A percentile compares a stretch with the other conserved stretches of the same genome.
Evolutionary conservation across 1,140 invertebrate genomes (phyloP).

Genomic region (Babylonia areolata): DNA sequence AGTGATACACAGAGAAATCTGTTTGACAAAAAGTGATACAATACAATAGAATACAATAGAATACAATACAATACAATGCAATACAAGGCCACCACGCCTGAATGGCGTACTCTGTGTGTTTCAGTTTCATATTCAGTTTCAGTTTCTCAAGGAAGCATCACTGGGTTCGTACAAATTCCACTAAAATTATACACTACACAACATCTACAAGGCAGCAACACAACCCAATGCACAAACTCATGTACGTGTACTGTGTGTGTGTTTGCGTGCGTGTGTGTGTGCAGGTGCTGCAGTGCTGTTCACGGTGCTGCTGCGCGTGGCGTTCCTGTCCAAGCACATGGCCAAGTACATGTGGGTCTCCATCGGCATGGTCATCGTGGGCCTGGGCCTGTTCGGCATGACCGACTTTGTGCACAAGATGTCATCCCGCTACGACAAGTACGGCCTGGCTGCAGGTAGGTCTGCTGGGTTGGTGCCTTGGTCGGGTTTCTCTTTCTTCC

Average conservation of each 20-base stretch:
- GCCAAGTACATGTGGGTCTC: constrained; percentile 43
- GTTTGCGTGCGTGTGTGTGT: too few relatives aligned
- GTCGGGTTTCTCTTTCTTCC: too few relatives aligned
- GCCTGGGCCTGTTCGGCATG: constrained; percentile 31
- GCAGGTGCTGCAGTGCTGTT: constrained; percentile 35
- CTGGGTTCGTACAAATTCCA: not conserved
- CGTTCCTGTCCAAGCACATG: constrained; percentile 40
- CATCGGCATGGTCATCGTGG: constrained; percentile 17
- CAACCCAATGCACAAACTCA: not conserved
- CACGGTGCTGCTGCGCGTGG: constrained; percentile 28
- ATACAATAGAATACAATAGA: too few relatives aligned
- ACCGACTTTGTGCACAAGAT: constrained; percentile 28
- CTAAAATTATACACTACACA: not conserved
- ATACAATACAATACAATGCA: too few relatives aligned
- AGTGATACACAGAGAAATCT: too few relatives aligned
- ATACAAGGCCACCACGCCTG: too few relatives aligned
- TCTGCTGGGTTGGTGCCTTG: constrained; percentile 17
- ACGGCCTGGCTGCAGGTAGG: constrained; percentile 32
- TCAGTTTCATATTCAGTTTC: too few relatives aligned
- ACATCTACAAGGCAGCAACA: not conserved
- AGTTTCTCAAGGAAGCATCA: too few relatives aligned
- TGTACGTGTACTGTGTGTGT: not conserved
- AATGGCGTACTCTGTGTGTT: too few relatives aligned
- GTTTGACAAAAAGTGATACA: too few relatives aligned
- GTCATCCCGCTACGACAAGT: constrained; percentile 14